Evolutionary conservation across 2,113 vertebrate species (phyloP).

Genomic region (Mionectes macconnelli): DNA sequence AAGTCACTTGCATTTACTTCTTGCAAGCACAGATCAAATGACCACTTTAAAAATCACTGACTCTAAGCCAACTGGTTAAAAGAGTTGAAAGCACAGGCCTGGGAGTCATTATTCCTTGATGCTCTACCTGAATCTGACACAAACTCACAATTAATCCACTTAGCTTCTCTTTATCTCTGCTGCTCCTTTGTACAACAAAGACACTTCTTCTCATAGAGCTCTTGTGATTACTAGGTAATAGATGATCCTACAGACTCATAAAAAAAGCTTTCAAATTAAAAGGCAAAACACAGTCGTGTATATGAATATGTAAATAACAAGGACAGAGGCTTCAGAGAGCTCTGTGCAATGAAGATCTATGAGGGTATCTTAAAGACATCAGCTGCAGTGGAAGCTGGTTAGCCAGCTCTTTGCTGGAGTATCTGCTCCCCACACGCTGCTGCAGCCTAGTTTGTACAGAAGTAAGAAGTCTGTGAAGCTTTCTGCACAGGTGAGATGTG

Average conservation of each 20-base stretch:
- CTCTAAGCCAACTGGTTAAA: background rate
- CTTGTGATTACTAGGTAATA: background rate
- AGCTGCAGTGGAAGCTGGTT: background rate
- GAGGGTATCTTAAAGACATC: background rate
- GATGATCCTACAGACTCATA: background rate
- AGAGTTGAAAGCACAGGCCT: background rate
- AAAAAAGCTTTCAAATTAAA: constrained; percentile 6
- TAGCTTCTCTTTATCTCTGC: constrained; percentile 13
- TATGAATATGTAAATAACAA: background rate
- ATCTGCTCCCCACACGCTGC: background rate
- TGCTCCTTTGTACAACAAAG: background rate
- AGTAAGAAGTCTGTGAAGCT: background rate
- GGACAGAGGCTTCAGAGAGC: background rate
- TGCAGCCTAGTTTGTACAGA: background rate
- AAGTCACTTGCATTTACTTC: background rate
- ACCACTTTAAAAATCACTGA: background rate
- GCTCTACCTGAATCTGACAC: constrained; percentile 1
- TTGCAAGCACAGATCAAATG: background rate
- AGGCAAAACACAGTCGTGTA: rapidly evolving
- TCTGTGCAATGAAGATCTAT: background rate
- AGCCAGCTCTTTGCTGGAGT: background rate
- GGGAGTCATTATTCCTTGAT: background rate
- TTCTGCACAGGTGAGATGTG: background rate
- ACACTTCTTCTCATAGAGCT: background rate
- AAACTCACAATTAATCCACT: constrained; percentile 52